A percentile compares a stretch with the other conserved stretches of the same genome.
Evolutionary conservation across 1,140 invertebrate genomes (phyloP).

Genomic region (Callitettix versicolor): DNA sequence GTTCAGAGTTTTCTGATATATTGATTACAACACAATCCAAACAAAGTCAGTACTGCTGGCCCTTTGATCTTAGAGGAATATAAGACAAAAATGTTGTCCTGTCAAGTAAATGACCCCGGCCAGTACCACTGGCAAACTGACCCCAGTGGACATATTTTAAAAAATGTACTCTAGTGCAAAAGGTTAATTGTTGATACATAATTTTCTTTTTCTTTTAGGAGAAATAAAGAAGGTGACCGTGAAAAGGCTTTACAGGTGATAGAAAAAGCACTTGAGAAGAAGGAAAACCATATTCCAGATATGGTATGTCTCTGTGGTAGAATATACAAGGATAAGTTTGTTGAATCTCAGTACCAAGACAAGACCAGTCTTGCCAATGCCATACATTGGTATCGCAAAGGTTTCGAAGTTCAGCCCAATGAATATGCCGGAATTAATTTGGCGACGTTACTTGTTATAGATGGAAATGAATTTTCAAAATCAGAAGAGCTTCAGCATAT

Average conservation of each 20-base stretch:
- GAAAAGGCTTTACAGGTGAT: conserved; percentile 89
- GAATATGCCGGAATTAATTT: conserved; percentile 99
- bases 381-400: conserved; percentile 96
- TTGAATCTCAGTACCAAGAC: conserved; percentile 87
- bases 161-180: too few species aligned
- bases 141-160: too few species aligned
- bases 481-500: conserved; percentile 85
- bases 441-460: conserved; percentile 94
- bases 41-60: too few species aligned
- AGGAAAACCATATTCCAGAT: conserved; percentile 89
- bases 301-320: conserved; percentile 97
- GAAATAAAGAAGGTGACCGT: conserved; percentile 88
- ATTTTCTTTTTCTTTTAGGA: conserved; percentile 37
- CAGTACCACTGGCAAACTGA: too few species aligned
- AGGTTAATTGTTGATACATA: too few species aligned
- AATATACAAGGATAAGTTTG: conserved; percentile 98
- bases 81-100: not conserved
- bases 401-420: conserved; percentile 93
- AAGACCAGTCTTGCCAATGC: conserved; percentile 80
- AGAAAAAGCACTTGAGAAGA: conserved; percentile 77
- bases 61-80: too few species aligned
- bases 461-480: conserved; percentile 88
- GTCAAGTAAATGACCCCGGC: too few species aligned
- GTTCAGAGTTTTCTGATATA: too few species aligned
- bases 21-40: too few species aligned